These are phyloP conservation scores for Alcis repandata DNA, from an alignment of 2,888 invertebrate genomes.

Conservation along the genomic window DNA sequence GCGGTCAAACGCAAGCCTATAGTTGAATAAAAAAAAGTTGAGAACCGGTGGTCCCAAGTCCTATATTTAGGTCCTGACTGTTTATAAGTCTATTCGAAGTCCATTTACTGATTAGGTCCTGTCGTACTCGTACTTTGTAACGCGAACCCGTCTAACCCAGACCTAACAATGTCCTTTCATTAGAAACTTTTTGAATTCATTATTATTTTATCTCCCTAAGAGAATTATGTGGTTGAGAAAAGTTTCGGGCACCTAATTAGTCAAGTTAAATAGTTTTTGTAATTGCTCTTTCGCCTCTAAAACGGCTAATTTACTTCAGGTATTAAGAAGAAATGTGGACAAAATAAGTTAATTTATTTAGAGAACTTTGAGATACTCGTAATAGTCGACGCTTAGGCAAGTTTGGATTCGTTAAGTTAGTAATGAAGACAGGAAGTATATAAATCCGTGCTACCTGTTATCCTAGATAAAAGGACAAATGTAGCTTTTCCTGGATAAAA, in stretches of 20 bases:
- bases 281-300: slow-evolving; percentile 26
- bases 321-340: not conserved
- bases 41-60: slow-evolving; percentile 1
- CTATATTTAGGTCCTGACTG: slow-evolving; percentile 7
- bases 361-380: not conserved
- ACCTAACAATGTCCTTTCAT: slow-evolving; percentile 30
- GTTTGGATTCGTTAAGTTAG: too few species aligned
- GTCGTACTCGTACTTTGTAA: slow-evolving; percentile 14
- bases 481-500: too few species aligned
- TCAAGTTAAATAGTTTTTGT: slow-evolving; percentile 28
- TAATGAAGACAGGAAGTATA: too few species aligned
- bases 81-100: slow-evolving; percentile 34
- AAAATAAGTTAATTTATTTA: not conserved
- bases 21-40: slow-evolving; percentile 14
- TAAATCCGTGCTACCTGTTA: too few species aligned
- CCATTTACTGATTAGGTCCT: slow-evolving; percentile 44
- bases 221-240: slow-evolving; percentile 28
- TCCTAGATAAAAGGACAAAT: too few species aligned
- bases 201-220: slow-evolving; percentile 34
- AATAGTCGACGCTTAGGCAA: too few species aligned
- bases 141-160: slow-evolving; percentile 16
- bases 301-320: slow-evolving; percentile 22
- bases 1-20: too few species aligned
- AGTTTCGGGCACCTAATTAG: slow-evolving; percentile 31
- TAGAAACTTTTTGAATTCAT: slow-evolving; percentile 34